Evolutionary conservation across 2,888 invertebrate species (phyloP), one percentile per base, ranked within the genome.

Genomic region (Cataglyphis cursor): DNA sequence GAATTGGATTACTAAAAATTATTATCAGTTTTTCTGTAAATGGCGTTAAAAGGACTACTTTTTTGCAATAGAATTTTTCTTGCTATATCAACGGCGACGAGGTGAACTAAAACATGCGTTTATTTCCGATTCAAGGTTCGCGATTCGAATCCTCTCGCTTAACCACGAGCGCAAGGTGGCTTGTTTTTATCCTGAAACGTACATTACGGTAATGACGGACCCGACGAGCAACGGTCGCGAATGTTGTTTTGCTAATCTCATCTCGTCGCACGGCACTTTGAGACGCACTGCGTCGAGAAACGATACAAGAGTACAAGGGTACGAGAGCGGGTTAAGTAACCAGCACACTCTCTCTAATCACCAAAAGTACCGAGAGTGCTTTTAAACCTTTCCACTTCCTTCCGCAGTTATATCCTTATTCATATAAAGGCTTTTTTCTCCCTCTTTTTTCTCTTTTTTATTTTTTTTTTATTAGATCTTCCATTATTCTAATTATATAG

Each of bases 301-400:
- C 82, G 88, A 88, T 84, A 75, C 61, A 48, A 59, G 61, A 38
- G 15, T n/a, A 41, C 38, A 12, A 51, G 38, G 62, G 70, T 35
- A 72, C 35, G 62, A 51, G 70, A 62, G 38, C 59, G 81, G 80
- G 82, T 87, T 51, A 91, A 90, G 90, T 89, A 92, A 92, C 91
- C 90, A 89, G 88, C 88, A 68, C 86, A 86, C 90, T 87, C 88
- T 90, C 90, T 86, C 89, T 91, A 87, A 91, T 91, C 89, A 89
- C 84, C 87, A 86, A 88, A 90, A 89, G 85, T 80, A 84, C 68
- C 82, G 51, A 82, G 83, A 90, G 90, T 87, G 90, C 92, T 92
- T 91, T 92, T 90, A 90, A 90, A 92, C 86, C 88, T 88, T 88
- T 31, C 57, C 15, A 28, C 24, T 57, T 65, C 88, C 85, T 80